Evolutionary conservation across 2,888 invertebrate genomes (phyloP).

Genomic region (Nasonia oneida): DNA sequence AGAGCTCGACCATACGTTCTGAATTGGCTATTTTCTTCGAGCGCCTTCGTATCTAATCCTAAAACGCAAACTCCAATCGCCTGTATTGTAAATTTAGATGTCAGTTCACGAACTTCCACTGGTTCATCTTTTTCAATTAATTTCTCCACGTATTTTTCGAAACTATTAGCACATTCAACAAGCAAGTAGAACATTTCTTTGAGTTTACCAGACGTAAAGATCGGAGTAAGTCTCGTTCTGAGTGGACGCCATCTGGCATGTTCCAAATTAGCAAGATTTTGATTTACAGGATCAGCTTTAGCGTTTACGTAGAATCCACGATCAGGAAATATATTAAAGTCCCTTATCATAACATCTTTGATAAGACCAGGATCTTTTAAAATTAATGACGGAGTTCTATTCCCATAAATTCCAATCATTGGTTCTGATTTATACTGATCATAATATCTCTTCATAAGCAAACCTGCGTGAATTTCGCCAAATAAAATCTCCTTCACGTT

Average conservation of each 20-base stretch:
- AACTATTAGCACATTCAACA: slow-evolving; percentile 75
- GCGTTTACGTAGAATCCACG: slow-evolving; percentile 71
- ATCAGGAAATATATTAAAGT: slow-evolving; percentile 75
- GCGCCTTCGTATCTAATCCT: slow-evolving; percentile 77
- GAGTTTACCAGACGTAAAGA: slow-evolving; percentile 80
- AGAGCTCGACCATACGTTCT: slow-evolving; percentile 74
- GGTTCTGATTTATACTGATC: slow-evolving; percentile 58
- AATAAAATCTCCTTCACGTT: slow-evolving; percentile 77
- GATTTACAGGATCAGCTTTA: slow-evolving; percentile 78
- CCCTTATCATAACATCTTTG: slow-evolving; percentile 76
- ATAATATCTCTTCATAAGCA: slow-evolving; percentile 53
- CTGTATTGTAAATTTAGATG: not conserved
- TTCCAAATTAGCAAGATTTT: slow-evolving; percentile 76
- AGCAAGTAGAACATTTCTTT: slow-evolving; percentile 80
- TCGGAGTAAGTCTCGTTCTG: slow-evolving; percentile 79
- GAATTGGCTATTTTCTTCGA: slow-evolving; percentile 75
- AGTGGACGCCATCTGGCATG: slow-evolving; percentile 80
- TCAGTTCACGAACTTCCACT: slow-evolving; percentile 72
- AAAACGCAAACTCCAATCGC: slow-evolving; percentile 78
- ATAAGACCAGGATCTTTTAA: slow-evolving; percentile 76
- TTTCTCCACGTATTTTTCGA: slow-evolving; percentile 76
- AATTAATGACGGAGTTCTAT: slow-evolving; percentile 66
- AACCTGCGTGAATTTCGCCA: slow-evolving; percentile 69
- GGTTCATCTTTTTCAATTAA: slow-evolving; percentile 64
- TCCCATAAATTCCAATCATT: slow-evolving; percentile 62